These are phyloP conservation scores for Lathronympha strigana DNA, from an alignment of 2,888 invertebrate genomes.

Conservation along the genomic window DNA sequence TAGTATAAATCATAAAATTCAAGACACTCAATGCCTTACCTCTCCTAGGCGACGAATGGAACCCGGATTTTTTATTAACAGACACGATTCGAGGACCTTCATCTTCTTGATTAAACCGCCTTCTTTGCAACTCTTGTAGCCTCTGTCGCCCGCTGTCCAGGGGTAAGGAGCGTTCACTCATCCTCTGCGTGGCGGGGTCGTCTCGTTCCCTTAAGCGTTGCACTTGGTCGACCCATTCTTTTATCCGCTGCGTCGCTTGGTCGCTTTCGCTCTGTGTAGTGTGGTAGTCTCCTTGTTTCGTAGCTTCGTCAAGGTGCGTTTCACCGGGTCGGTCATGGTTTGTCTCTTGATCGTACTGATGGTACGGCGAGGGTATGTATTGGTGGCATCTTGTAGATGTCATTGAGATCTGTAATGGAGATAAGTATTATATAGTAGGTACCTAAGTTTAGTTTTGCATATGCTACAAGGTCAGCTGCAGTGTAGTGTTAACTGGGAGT, in stretches of 20 bases:
- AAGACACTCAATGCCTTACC: no score
- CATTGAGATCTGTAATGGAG: constrained; percentile 34
- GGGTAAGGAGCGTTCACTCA: constrained; percentile 22
- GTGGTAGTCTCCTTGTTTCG: background rate
- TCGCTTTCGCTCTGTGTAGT: constrained; percentile 10
- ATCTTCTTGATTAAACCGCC: constrained; percentile 18
- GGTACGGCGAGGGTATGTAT: constrained; percentile 3
- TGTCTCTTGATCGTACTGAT: constrained; percentile 5
- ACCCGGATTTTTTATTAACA: constrained; percentile 21
- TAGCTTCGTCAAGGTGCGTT: background rate
- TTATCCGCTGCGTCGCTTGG: constrained; percentile 3
- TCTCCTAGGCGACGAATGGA: constrained; percentile 18
- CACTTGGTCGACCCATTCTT: constrained; percentile 5
- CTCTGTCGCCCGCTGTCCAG: constrained; percentile 9
- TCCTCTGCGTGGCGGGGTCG: background rate
- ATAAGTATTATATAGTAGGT: background rate
- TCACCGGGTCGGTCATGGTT: constrained; percentile 10
- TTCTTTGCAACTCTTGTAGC: constrained; percentile 26
- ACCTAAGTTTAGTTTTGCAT: background rate
- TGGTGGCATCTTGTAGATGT: constrained; percentile 21
- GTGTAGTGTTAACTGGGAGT: background rate
- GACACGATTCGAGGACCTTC: constrained; percentile 12
- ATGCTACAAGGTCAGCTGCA: background rate
- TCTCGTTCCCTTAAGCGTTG: background rate
- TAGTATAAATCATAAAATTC: no score